Conservation (phyloP, 2,113 vertebrate genomes). For the Dicaeum eximium region DNA sequence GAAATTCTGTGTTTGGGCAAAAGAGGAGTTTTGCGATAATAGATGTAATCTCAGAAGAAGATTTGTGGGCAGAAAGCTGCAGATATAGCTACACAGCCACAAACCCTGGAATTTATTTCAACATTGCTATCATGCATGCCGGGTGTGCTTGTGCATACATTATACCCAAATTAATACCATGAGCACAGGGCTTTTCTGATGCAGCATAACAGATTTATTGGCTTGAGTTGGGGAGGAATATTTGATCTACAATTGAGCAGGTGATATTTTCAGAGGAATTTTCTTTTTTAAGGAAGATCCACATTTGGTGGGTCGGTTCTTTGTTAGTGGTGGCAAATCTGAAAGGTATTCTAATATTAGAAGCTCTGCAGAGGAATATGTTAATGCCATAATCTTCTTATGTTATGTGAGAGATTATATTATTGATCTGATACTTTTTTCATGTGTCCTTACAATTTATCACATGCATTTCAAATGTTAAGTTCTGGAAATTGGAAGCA, state of each 20-base stretch:
- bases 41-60: not conserved
- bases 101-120: slow-evolving; percentile 23
- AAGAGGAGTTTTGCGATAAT: slow-evolving; percentile 15
- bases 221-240: not conserved
- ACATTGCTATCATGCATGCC: not conserved
- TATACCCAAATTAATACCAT: not conserved
- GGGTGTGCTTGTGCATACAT: slow-evolving; percentile 21
- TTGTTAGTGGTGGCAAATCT: not conserved
- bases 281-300: not conserved
- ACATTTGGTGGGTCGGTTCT: not conserved
- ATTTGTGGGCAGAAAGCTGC: slow-evolving; percentile 2
- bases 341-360: not conserved
- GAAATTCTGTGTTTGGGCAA: slow-evolving; percentile 27
- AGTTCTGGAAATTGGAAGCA: not conserved
- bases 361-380: not conserved
- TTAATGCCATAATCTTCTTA: not conserved
- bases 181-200: not conserved
- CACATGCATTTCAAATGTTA: not conserved
- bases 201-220: not conserved
- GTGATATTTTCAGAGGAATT: not conserved
- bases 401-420: not conserved
- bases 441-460: not conserved
- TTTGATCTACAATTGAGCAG: not conserved
- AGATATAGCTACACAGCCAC: not conserved
- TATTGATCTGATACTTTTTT: not conserved